Evolutionary conservation across 2,888 invertebrate genomes (phyloP), one percentile per base, ranked within the genome.

Genomic region (Troglohyphantes excavatus): DNA sequence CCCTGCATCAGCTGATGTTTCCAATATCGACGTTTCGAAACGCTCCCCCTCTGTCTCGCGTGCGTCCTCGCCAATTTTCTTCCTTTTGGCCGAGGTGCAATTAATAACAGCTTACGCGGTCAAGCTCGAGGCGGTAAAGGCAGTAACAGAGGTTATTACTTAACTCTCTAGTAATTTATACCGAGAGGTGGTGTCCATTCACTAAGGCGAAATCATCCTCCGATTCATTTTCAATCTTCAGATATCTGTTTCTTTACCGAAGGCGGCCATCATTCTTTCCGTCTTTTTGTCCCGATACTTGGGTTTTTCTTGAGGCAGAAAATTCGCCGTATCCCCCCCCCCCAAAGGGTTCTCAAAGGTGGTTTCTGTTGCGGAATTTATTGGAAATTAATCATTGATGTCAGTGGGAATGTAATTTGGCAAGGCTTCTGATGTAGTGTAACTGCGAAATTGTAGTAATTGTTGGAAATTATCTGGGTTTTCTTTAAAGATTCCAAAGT

Each of bases 31-130:
- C 84, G 26, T 84, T 84, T 84, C 67, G 53, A 53, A 84, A 84
- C 43, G 29, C 23, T 68, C 26, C 63, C 73, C 72, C 39, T 81
- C 67, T 39, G 19, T 26, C 17, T 29, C 59, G 29, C 33, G 65
- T 19, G 83, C 83, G 68, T 33, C 85, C 75, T 67, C 43, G 84
- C 27, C 88, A 76, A 89, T 82, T 88, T 89, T 82, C 81, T 67
- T 59, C 46, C 11, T 46, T 17, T 17, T 46, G 17, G 9, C 39
- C 3, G 61, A 76, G 82, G 59, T 83, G 70, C 68, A 82, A 89
- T 89, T 89, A 89, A 89, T 89, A 82, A 89, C 82, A 89, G 88
- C 88, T 89, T 83, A 82, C 59, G 82, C 39, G 68, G 75, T 65
- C 19, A 21, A 46, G 67, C 75, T 82, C 13, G 23, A 21, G 81